A percentile compares a stretch with the other conserved stretches of the same genome.
phyloP scores from a whole-genome alignment of 2,113 vertebrate genomes.

The Atherinomorus stipes region DNA sequence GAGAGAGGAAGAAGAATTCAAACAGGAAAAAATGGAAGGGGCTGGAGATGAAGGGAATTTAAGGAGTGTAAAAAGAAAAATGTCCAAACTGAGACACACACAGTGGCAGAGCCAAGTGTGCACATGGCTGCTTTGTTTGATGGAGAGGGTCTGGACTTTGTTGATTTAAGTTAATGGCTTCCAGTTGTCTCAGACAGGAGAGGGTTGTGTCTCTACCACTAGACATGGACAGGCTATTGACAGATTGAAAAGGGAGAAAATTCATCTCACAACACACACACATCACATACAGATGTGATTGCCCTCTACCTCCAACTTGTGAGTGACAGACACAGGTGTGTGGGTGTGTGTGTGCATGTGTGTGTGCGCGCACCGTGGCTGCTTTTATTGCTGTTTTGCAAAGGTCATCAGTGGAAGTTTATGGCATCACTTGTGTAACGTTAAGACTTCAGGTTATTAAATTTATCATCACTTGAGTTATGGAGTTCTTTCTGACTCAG shows the following conservation, averaged over 20 bases:
- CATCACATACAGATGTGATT: constrained; percentile 7
- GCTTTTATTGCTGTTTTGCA: constrained; percentile 45
- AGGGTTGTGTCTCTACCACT: constrained; percentile 21
- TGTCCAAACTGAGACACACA: constrained; percentile 27
- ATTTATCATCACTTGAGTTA: constrained; percentile 10
- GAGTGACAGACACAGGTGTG: constrained; percentile 23
- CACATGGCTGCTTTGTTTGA: constrained; percentile 58
- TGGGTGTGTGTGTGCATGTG: neutral
- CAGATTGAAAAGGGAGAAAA: neutral
- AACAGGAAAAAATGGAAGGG: constrained; percentile 29
- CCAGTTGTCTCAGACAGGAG: constrained; percentile 59
- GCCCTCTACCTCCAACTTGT: neutral
- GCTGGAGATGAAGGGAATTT: constrained; percentile 31
- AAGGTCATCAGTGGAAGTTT: constrained; percentile 54
- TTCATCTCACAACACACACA: constrained; percentile 18
- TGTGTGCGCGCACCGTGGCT: neutral
- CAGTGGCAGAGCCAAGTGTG: constrained; percentile 60
- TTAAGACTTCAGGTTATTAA: constrained; percentile 16
- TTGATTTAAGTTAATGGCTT: constrained; percentile 70
- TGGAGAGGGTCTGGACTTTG: constrained; percentile 47
- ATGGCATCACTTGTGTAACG: constrained; percentile 43
- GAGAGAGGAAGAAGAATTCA: neutral
- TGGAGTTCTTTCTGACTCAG: constrained; percentile 15
- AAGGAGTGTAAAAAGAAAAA: constrained; percentile 45
- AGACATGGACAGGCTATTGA: neutral